Base-by-base conservation (phyloP, 2,797 vertebrate species). In the Carduelis carduelis region DNA sequence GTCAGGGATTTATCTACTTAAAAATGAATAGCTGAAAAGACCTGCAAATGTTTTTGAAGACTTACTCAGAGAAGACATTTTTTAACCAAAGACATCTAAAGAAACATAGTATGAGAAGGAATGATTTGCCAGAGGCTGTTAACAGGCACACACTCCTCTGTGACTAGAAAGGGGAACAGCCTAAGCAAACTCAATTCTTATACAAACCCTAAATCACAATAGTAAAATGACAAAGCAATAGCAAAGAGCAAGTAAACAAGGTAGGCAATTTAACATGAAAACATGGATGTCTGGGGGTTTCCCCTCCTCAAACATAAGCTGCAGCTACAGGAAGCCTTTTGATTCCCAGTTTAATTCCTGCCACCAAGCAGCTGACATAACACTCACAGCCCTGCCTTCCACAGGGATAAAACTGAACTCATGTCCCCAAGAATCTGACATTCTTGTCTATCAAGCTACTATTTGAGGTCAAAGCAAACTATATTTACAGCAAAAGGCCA, bases 401-500 rank as follows among this genome's bases (percentile, higher is more conserved):
- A 53, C 1, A 0, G 56, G 60, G 78, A 61, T 57, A 68, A 80
- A 87, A 70, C 16, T 70, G 68, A 56, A 41, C 83, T 76, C 8
- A 0, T 2, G 30, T 37, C 46, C 74, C 69, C 32, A 68, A 57
- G 56, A 89, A 79, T 61, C 14, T 47, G 46, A 71, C n/a, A 27
- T 69, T 92, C 82, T 65, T 74, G 61, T 68, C 84, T 78, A 41
- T 28, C 64, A 65, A 70, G 63, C 61, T 44, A 20, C 46, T 87
- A 44, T 55, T 13, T 81, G 79, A 87, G 89, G 79, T 44, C 70
- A 71, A 83, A 94, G 82, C 46, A 89, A 92, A 60, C 75, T 89
- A 24, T 92, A 68, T 75, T 80, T 89, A 83, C 89, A 84, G 70
- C 66, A 90, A 55, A 88, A 46, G 56, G 85, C 84, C 83, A 89